phyloP scores from a whole-genome alignment of 2,888 invertebrate species.

The Tiliacea aurago region DNA sequence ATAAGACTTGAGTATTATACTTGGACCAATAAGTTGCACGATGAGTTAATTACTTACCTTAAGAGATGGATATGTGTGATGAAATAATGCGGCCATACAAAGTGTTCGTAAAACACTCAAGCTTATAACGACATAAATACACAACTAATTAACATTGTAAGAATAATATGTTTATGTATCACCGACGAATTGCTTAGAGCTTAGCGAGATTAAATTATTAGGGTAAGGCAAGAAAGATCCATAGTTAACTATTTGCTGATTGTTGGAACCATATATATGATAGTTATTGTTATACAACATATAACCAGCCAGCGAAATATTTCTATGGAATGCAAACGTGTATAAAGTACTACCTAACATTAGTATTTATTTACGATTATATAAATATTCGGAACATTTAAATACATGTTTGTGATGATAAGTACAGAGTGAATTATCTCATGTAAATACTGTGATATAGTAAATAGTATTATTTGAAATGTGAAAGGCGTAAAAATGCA shows the following conservation, averaged over 20 bases:
- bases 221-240: conserved; percentile 64
- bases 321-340: conserved; percentile 59
- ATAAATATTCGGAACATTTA: conserved; percentile 38
- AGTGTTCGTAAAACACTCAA: conserved; percentile 47
- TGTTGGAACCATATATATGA: conserved; percentile 41
- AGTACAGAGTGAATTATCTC: conserved; percentile 31
- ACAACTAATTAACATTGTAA: conserved; percentile 61
- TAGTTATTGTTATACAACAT: conserved; percentile 49
- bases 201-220: conserved; percentile 67
- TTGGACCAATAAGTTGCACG: neutral
- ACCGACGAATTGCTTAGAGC: conserved; percentile 66
- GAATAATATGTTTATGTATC: conserved; percentile 62
- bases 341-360: conserved; percentile 63
- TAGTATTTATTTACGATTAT: conserved; percentile 18
- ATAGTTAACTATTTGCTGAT: conserved; percentile 48
- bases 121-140: conserved; percentile 39
- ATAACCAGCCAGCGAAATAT: conserved; percentile 47
- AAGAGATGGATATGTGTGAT: neutral
- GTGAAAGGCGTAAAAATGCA: conserved; percentile 22
- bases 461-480: conserved; percentile 22
- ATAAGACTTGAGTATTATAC: conserved; percentile 46
- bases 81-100: neutral
- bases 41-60: neutral
- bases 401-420: conserved; percentile 26
- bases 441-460: conserved; percentile 22